A percentile compares a stretch with the other conserved stretches of the same genome.
phyloP scores from a whole-genome alignment of 2,888 invertebrate genomes.

The Galerucella nymphaeae region DNA sequence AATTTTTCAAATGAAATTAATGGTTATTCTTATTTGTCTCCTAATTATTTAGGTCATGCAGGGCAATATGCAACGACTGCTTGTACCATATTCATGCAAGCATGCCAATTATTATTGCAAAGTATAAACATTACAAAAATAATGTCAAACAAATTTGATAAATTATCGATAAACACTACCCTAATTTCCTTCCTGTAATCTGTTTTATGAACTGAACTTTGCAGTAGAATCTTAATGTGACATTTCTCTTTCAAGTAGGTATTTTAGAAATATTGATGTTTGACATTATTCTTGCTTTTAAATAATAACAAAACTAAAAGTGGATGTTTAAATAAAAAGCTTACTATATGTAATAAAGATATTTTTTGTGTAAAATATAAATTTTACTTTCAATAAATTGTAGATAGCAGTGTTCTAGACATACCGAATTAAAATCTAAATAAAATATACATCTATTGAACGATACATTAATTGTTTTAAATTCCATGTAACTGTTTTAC shows the following conservation, averaged over 20 bases:
- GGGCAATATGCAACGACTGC: slow-evolving; percentile 1
- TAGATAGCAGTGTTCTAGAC: background rate
- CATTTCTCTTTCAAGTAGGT: too few relatives aligned
- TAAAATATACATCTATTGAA: too few relatives aligned
- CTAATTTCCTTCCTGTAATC: too few relatives aligned
- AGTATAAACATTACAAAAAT: background rate
- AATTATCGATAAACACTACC: background rate
- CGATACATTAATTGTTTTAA: too few relatives aligned
- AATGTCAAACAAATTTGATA: background rate
- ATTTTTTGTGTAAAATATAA: background rate
- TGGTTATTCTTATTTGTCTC: background rate
- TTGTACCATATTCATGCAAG: background rate
- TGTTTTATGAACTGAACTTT: too few relatives aligned
- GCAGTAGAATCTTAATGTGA: too few relatives aligned
- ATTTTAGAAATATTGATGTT: background rate
- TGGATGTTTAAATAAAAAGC: background rate
- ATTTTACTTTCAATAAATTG: background rate
- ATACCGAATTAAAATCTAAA: background rate
- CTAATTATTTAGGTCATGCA: slow-evolving; percentile 31
- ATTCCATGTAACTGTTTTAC: background rate
- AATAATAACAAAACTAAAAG: background rate
- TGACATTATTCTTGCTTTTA: background rate
- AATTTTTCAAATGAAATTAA: background rate
- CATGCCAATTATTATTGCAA: slow-evolving; percentile 12
- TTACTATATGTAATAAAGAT: slow-evolving; percentile 3